phyloP scores from a whole-genome alignment of 2,797 vertebrate species.

The Sarcophilus harrisii region DNA sequence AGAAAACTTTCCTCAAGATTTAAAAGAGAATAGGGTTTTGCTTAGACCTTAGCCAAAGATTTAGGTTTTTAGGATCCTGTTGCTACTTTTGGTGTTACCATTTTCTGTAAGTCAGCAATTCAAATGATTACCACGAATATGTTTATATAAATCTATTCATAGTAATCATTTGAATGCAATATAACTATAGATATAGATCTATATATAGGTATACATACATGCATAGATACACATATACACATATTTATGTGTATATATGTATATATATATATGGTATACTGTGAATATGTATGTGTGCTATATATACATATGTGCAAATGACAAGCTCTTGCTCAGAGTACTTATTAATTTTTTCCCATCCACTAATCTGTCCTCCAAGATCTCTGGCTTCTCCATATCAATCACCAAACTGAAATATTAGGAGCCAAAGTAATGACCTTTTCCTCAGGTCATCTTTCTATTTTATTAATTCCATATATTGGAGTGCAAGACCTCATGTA shows the following conservation, averaged over 20 bases:
- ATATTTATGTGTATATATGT: background rate
- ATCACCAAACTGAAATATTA: background rate
- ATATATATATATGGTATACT: background rate
- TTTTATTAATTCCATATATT: background rate
- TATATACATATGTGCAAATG: background rate
- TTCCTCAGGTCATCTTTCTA: background rate
- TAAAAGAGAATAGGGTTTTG: background rate
- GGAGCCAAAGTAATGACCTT: background rate
- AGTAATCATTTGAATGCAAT: background rate
- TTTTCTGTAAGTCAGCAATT: background rate
- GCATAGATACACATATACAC: background rate
- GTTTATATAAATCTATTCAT: background rate
- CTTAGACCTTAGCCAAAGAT: background rate
- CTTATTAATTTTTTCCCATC: background rate
- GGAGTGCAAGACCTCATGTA: background rate
- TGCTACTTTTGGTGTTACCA: background rate
- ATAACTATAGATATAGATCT: background rate
- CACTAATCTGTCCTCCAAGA: background rate
- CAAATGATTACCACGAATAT: background rate
- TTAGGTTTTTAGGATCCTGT: background rate
- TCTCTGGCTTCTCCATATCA: background rate
- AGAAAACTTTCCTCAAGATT: background rate
- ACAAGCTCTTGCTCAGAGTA: background rate
- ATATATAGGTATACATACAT: background rate
- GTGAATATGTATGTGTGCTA: background rate